These are phyloP conservation scores for Grammomys surdaster DNA, from an alignment of 2,113 vertebrate genomes.

Conservation along the genomic window DNA sequence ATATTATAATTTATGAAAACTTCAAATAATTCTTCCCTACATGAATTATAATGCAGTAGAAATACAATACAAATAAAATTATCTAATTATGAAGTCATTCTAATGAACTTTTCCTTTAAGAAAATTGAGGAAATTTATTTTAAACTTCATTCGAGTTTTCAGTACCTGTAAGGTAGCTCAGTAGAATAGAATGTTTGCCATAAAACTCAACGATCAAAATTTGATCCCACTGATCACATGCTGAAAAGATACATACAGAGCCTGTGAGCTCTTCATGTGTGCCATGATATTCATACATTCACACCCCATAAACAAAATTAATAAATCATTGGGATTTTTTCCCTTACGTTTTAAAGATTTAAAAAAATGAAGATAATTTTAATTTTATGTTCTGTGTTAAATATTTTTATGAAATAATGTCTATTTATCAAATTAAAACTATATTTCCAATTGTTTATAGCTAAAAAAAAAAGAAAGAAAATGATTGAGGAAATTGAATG, in stretches of 20 bases:
- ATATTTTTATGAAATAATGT: no score
- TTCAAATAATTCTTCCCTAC: not conserved
- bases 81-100: not conserved
- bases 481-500: no score
- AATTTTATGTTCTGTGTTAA: no score
- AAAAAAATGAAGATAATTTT: no score
- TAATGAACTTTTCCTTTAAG: no score
- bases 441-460: no score
- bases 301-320: not conserved
- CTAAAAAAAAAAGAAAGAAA: not conserved
- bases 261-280: not conserved
- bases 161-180: not conserved
- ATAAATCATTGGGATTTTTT: not conserved
- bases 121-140: not conserved
- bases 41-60: not conserved
- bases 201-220: not conserved
- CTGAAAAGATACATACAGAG: not conserved
- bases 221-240: not conserved
- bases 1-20: not conserved
- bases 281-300: not conserved
- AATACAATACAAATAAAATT: not conserved
- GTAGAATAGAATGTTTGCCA: not conserved
- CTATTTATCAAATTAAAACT: no score
- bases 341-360: no score
- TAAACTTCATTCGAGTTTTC: not conserved